Evolutionary conservation across 1,140 invertebrate genomes (phyloP), one percentile per base, ranked within the genome.

Genomic region (Aradophagus sp.): DNA sequence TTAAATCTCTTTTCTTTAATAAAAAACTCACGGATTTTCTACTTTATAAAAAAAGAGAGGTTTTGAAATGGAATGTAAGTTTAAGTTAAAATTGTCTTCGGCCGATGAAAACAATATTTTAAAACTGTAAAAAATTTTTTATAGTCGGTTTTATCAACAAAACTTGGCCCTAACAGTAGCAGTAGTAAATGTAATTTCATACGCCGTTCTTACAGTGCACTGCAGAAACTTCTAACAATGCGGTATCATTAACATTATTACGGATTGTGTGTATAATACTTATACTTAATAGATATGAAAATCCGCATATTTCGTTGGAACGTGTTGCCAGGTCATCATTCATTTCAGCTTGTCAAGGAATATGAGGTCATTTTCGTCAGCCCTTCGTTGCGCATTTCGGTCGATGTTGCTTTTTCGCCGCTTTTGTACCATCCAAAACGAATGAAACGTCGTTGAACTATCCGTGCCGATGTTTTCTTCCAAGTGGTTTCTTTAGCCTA

Each of bases 281-380:
- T 59, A 58, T 67, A 53, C 63, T 73, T 73, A 56, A 73, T 67
- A 53, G 56, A 67, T 73, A 73, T 73, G 62, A 73, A 44, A 73
- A 67, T 67, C 52, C 44, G 62, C 62, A 39, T 62, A 73, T 73
- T 73, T 52, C 47, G 62, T 58, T 62, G 10, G 36, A 67, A 48
- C 69, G 52, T 73, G 69, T 73, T 66, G 45, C 17, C 32, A 31
- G 38, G 34, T 62, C 47, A 67, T 73, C 48, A 67, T 53, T 73
- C 70, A 73, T 66, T 36, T 20, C 20, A 26, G 12, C 58, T 73
- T 73, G 70, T 63, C 70, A 59, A 56, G 63, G 53, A 55, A 67
- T 73, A 63, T 68, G 70, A 68, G 63, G 63, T 41, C 70, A 39
- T 53, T 68, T 68, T 73, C 14, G 63, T 65, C 63, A 15, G 52